Evolutionary conservation across 2,888 invertebrate genomes (phyloP), one percentile per base, ranked within the genome.

Genomic region (Sesamia inferens): DNA sequence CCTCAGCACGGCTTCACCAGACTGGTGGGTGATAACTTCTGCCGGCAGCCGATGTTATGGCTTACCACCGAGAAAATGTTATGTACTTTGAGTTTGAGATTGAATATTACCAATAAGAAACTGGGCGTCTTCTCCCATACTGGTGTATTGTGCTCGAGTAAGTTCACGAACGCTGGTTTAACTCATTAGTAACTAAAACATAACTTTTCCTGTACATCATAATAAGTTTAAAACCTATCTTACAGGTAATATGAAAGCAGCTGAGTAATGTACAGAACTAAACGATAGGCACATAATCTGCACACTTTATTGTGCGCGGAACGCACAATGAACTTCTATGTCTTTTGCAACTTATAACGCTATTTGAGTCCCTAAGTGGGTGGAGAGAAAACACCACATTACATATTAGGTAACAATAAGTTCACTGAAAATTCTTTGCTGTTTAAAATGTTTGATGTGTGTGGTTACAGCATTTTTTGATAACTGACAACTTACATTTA

Each of bases 241-340:
- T 44, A 13, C 24, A 42, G 8, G 14, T 58, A 42, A 66, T 62
- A 73, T 73, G 14, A 62, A 74, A 22, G 48, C 13, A 22, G 48
- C 13, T 71, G 51, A 44, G 58, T 51, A 66, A 14, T 31, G n/a
- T 59, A 44, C 22, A 70, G 8, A 67, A 39, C 63, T 54, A 61
- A 48, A 44, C 22, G 55, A 65, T 63, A 72, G 39, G 24, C 10
- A 24, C 54, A 51, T 74, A 76, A 76, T 74, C 54, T 57, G 48
- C 57, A 62, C 44, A 69, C 19, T 79, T 76, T 74, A 68, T 58
- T 4, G 64, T 24, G 48, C 22, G 57, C 13, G 68, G 24, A 16
- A 51, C 51, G 19, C 8, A 24, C 66, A 57, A 76, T 57, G 31
- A 54, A 54, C 44, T 19, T 51, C 48, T 51, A 51, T 59, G 55